These are phyloP conservation scores for Ophonus ardosiacus DNA, from an alignment of 2,888 invertebrate genomes.

Conservation along the genomic window DNA sequence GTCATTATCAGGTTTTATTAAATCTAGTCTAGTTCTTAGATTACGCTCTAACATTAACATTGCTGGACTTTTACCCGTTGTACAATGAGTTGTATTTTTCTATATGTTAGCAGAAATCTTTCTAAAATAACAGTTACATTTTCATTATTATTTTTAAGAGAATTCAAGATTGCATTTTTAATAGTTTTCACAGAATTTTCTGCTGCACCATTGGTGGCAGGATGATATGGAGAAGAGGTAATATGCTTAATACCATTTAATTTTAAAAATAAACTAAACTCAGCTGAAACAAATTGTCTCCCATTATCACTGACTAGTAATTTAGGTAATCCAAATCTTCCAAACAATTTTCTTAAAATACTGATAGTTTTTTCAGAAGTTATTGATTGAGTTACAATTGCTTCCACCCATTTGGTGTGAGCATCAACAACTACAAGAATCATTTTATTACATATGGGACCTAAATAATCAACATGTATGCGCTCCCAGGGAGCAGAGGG, in stretches of 20 bases:
- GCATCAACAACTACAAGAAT: conserved; percentile 65
- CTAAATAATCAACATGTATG: conserved; percentile 62
- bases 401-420: conserved; percentile 65
- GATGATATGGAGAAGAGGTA: conserved; percentile 66
- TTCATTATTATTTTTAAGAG: conserved; percentile 18
- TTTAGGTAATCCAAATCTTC: conserved; percentile 61
- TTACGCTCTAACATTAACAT: conserved; percentile 9
- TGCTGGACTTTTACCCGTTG: conserved; percentile 8
- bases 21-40: conserved; percentile 18
- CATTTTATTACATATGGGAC: conserved; percentile 58
- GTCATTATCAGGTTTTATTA: conserved; percentile 7
- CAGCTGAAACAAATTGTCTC: conserved; percentile 62
- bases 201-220: conserved; percentile 67
- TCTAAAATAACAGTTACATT: not conserved
- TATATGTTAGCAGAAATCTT: conserved; percentile 8
- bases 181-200: conserved; percentile 55
- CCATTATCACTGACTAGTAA: conserved; percentile 65
- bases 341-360: conserved; percentile 55
- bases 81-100: not conserved
- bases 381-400: conserved; percentile 49
- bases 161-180: not conserved
- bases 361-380: conserved; percentile 53
- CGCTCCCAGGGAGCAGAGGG: conserved; percentile 51
- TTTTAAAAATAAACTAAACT: conserved; percentile 66
- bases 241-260: conserved; percentile 66